Evolutionary conservation across 2,888 invertebrate species (phyloP).

Genomic region (Cordylochernes scorpioides): DNA sequence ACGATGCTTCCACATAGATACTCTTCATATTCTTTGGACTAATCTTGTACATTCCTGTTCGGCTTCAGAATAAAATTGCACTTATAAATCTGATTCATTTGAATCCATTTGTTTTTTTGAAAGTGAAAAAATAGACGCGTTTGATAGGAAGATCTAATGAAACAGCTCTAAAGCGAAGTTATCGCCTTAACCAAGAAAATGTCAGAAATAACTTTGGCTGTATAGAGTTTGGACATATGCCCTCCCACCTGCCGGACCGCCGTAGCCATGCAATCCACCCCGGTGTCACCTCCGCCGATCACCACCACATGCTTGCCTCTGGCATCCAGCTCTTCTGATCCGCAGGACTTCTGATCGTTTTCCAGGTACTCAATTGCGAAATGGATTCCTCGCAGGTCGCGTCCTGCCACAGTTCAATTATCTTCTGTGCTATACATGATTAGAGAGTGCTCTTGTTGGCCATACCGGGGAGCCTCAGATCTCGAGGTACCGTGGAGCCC

Average conservation of each 20-base stretch:
- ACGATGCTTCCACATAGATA: too few species aligned
- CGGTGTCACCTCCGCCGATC: slow-evolving; percentile 68
- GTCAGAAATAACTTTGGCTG: too few species aligned
- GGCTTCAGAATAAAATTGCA: too few species aligned
- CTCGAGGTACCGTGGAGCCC: slow-evolving; percentile 89
- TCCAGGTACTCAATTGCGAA: slow-evolving; percentile 95
- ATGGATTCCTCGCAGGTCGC: slow-evolving; percentile 70
- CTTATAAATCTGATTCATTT: too few species aligned
- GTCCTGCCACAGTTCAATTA: slow-evolving; percentile 33
- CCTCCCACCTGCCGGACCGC: slow-evolving; percentile 45
- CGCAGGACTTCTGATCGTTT: slow-evolving; percentile 81
- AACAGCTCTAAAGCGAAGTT: too few species aligned
- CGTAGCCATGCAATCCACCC: slow-evolving; percentile 94
- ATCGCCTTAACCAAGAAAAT: too few species aligned
- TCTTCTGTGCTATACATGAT: background rate
- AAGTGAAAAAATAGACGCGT: too few species aligned
- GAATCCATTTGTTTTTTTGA: too few species aligned
- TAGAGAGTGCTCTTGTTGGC: background rate
- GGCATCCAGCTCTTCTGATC: slow-evolving; percentile 32
- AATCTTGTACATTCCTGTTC: too few species aligned
- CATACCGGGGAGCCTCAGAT: slow-evolving; percentile 30
- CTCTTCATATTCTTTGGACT: too few species aligned
- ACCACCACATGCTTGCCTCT: slow-evolving; percentile 84
- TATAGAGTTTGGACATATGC: too few species aligned
- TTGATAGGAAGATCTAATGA: too few species aligned